phyloP scores from a whole-genome alignment of 2,797 vertebrate genomes.

The Phalloptychus januarius region DNA sequence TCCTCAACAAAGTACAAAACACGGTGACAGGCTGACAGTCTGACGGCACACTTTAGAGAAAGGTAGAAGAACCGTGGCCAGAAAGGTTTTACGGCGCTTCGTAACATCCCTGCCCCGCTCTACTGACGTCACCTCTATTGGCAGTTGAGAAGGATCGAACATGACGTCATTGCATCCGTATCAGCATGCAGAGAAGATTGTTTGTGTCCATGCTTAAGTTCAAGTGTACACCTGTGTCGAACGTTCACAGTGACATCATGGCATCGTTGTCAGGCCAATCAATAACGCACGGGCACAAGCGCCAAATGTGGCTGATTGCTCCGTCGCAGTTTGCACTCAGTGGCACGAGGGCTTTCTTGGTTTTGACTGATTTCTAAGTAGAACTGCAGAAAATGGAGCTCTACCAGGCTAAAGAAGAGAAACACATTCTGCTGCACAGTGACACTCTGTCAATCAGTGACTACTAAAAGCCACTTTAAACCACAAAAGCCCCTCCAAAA shows the following conservation, averaged over 20 bases:
- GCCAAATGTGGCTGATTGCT: constrained; percentile 61
- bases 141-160: constrained; percentile 61
- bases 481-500: constrained; percentile 68
- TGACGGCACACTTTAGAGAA: constrained; percentile 1
- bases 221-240: constrained; percentile 44
- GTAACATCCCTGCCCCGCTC: constrained; percentile 50
- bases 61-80: constrained; percentile 10
- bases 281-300: constrained; percentile 45
- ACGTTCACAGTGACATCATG: constrained; percentile 48
- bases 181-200: constrained; percentile 56
- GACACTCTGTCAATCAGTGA: constrained; percentile 61
- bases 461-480: constrained; percentile 63
- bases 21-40: constrained; percentile 7
- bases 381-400: constrained; percentile 30
- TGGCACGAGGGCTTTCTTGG: constrained; percentile 42
- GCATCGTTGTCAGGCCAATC: constrained; percentile 33
- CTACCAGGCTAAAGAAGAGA: constrained; percentile 33
- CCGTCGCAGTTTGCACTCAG: constrained; percentile 48
- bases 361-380: constrained; percentile 67
- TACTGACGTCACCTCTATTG: constrained; percentile 70
- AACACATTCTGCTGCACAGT: constrained; percentile 27
- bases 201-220: constrained; percentile 42
- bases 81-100: constrained; percentile 40
- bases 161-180: constrained; percentile 78
- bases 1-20: constrained; percentile 30